Percentiles rank a stretch among this genome's conserved stretches.
Evolutionary conservation across 2,797 vertebrate species (phyloP).

Genomic region (Gymnoscopelus braueri): DNA sequence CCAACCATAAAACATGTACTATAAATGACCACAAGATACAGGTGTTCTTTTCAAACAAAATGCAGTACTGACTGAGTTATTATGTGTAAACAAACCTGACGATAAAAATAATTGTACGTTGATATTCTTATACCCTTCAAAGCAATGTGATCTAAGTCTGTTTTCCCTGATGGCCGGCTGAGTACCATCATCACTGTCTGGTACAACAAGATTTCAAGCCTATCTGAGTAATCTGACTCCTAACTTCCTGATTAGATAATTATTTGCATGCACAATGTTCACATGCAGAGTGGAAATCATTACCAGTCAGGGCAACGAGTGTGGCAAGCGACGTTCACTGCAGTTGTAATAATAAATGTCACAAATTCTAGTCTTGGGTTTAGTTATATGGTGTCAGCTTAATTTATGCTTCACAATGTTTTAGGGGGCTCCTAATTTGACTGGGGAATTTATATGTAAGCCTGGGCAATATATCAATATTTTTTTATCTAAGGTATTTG

Average conservation of each 20-base stretch:
- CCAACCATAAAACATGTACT: conserved; percentile 26
- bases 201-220: conserved; percentile 54
- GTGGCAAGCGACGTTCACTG: conserved; percentile 39
- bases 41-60: too few relatives aligned
- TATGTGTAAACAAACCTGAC: conserved; percentile 23
- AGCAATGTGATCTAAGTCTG: conserved; percentile 32
- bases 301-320: conserved; percentile 21
- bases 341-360: conserved; percentile 23
- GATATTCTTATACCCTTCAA: conserved; percentile 21
- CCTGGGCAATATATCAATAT: too few relatives aligned
- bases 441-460: conserved; percentile 27
- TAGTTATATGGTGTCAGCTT: too few relatives aligned
- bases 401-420: conserved; percentile 37
- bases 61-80: not conserved
- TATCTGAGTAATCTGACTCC: conserved; percentile 74
- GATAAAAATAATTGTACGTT: conserved; percentile 3
- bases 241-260: conserved; percentile 80
- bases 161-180: conserved; percentile 35
- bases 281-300: conserved; percentile 50
- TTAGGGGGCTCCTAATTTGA: conserved; percentile 29
- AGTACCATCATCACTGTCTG: conserved; percentile 50
- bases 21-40: conserved; percentile 43
- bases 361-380: too few relatives aligned
- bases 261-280: conserved; percentile 69
- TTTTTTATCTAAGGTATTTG: too few relatives aligned